A percentile compares a stretch with the other conserved stretches of the same genome.
phyloP scores from a whole-genome alignment of 2,113 vertebrate genomes.

The Phycodurus eques region DNA sequence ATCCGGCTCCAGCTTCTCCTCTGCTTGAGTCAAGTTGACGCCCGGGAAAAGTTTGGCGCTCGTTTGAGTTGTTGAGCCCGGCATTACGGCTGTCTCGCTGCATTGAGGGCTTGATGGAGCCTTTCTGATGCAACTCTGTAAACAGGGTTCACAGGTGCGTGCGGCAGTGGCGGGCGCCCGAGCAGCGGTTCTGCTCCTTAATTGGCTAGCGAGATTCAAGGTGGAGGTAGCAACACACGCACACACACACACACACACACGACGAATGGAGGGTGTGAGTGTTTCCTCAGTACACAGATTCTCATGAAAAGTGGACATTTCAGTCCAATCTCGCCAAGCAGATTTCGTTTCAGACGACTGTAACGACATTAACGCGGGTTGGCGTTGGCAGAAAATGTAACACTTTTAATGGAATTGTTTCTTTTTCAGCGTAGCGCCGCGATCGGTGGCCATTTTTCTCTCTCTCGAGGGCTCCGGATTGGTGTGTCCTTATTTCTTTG shows the following conservation, averaged over 20 bases:
- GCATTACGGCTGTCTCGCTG: slow-evolving; percentile 30
- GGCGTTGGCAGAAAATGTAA: slow-evolving; percentile 48
- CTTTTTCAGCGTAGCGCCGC: slow-evolving; percentile 29
- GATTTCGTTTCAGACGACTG: slow-evolving; percentile 37
- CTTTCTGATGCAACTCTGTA: slow-evolving; percentile 44
- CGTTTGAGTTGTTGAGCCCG: slow-evolving; percentile 24
- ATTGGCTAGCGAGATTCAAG: slow-evolving; percentile 53
- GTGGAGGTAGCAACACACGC: slow-evolving; percentile 13
- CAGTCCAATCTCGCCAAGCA: slow-evolving; percentile 42
- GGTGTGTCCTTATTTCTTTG: slow-evolving; percentile 32
- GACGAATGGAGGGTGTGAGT: slow-evolving; percentile 36
- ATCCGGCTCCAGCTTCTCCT: slow-evolving; percentile 32
- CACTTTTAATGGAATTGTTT: slow-evolving; percentile 52
- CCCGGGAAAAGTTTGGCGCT: slow-evolving; percentile 24
- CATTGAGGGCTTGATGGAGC: slow-evolving; percentile 37
- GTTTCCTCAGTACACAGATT: slow-evolving; percentile 11
- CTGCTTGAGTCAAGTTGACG: slow-evolving; percentile 21
- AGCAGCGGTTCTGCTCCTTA: slow-evolving; percentile 47
- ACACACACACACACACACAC: not conserved
- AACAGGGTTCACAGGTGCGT: slow-evolving; percentile 58
- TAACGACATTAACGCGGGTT: slow-evolving; percentile 49
- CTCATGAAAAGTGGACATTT: slow-evolving; percentile 41
- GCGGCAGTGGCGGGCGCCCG: slow-evolving; percentile 14
- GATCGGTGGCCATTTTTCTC: slow-evolving; percentile 20
- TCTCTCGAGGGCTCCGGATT: slow-evolving; percentile 30